phyloP scores from a whole-genome alignment of 2,888 invertebrate genomes.

The Galerucella pusilla region DNA sequence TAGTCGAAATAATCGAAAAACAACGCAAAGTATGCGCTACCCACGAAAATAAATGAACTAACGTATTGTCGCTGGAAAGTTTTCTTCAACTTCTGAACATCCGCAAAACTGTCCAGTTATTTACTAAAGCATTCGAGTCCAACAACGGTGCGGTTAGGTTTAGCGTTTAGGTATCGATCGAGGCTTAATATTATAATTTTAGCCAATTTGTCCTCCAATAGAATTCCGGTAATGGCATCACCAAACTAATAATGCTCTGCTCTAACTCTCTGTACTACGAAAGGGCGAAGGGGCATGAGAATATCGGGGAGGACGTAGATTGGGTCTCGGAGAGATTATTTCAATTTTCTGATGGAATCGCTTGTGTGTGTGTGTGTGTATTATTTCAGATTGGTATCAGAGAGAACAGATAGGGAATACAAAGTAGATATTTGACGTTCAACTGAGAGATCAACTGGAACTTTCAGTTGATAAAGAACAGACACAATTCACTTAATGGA shows the following conservation, averaged over 20 bases:
- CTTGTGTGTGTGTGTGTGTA: slow-evolving; percentile 29
- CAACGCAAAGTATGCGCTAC: background rate
- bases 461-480: slow-evolving; percentile 9
- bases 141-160: slow-evolving; percentile 46
- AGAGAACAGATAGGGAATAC: slow-evolving; percentile 16
- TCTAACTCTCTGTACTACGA: background rate
- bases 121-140: slow-evolving; percentile 48
- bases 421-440: slow-evolving; percentile 18
- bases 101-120: slow-evolving; percentile 51
- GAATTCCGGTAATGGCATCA: slow-evolving; percentile 56
- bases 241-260: slow-evolving; percentile 58
- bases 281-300: background rate
- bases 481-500: slow-evolving; percentile 10
- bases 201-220: slow-evolving; percentile 58
- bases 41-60: background rate
- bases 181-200: slow-evolving; percentile 55
- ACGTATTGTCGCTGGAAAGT: slow-evolving; percentile 3
- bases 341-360: slow-evolving; percentile 29
- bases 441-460: slow-evolving; percentile 7
- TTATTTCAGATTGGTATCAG: slow-evolving; percentile 30
- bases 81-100: slow-evolving; percentile 38
- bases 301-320: slow-evolving; percentile 20
- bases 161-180: slow-evolving; percentile 43
- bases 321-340: slow-evolving; percentile 25
- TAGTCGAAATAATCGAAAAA: background rate